These are phyloP conservation scores for Petrocephalus zakoni DNA, from an alignment of 2,113 vertebrate genomes.

Conservation along the genomic window DNA sequence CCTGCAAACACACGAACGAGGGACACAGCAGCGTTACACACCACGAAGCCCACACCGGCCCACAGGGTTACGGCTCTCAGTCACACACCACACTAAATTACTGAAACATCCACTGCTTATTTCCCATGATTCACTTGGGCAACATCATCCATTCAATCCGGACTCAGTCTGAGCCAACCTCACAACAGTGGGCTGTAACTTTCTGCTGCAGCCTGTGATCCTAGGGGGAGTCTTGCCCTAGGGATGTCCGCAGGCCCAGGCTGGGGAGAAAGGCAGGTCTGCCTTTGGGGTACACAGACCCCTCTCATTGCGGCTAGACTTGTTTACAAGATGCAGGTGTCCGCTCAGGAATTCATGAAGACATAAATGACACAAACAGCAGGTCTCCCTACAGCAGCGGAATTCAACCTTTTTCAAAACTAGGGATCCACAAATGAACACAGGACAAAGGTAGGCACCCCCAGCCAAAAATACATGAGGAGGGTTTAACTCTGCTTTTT, in stretches of 20 bases:
- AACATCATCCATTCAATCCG: background rate
- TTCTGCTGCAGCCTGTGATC: no score
- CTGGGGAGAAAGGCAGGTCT: background rate
- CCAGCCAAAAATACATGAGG: background rate
- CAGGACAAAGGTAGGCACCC: background rate
- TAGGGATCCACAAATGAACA: background rate
- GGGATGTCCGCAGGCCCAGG: background rate
- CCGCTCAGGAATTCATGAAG: background rate
- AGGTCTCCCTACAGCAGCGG: background rate
- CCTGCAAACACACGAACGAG: conserved; percentile 57
- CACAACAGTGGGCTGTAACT: no score
- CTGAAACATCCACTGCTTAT: background rate
- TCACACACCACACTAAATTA: background rate
- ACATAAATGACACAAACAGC: background rate
- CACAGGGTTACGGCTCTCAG: background rate
- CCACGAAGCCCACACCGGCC: background rate
- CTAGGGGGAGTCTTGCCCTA: no score
- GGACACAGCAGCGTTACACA: background rate
- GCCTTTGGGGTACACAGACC: background rate
- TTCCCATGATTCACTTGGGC: background rate
- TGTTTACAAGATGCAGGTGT: background rate
- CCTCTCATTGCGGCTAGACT: background rate
- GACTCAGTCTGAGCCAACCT: background rate
- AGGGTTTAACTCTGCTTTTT: background rate
- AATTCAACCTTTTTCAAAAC: no score